Conservation (phyloP, 1,140 invertebrate genomes). For the Drosophila triauraria region DNA sequence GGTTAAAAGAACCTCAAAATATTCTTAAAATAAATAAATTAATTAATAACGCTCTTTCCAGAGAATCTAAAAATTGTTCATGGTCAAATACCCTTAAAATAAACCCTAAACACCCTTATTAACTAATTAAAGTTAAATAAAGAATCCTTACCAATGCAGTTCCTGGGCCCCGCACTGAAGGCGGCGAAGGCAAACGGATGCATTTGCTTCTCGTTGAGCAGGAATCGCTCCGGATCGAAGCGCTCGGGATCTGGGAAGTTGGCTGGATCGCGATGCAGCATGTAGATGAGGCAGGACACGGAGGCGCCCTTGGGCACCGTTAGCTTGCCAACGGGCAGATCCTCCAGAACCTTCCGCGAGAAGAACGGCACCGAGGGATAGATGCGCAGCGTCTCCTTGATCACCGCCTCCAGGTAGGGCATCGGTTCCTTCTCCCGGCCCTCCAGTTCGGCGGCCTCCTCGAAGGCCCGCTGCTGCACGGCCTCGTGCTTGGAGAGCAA, state of each 20-base stretch:
- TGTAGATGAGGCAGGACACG: conserved; percentile 85
- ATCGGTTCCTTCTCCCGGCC: conserved; percentile 86
- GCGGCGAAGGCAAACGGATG: conserved; percentile 87
- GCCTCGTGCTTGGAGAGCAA: conserved; percentile 88
- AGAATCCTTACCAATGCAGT: conserved; percentile 89
- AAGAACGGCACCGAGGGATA: conserved; percentile 90
- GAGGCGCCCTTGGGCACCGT: conserved; percentile 86
- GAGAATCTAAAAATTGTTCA: too few relatives aligned
- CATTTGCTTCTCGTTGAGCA: conserved; percentile 85
- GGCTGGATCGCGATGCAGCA: conserved; percentile 87
- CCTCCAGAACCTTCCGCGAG: conserved; percentile 86
- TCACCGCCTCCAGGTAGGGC: conserved; percentile 89
- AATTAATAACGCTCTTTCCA: too few relatives aligned
- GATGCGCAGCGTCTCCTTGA: conserved; percentile 88
- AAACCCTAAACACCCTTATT: too few relatives aligned
- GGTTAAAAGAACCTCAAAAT: not conserved
- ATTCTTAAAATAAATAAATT: too few relatives aligned
- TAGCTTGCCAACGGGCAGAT: conserved; percentile 77
- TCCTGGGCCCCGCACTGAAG: conserved; percentile 89
- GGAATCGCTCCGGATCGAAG: conserved; percentile 90
- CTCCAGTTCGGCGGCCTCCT: conserved; percentile 88
- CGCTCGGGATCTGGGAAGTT: conserved; percentile 88
- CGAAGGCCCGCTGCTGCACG: conserved; percentile 88
- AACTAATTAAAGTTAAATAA: too few relatives aligned
- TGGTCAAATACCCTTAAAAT: too few relatives aligned